Evolutionary conservation across 1,140 invertebrate species (phyloP).

Genomic region (Zelostemma sp.): DNA sequence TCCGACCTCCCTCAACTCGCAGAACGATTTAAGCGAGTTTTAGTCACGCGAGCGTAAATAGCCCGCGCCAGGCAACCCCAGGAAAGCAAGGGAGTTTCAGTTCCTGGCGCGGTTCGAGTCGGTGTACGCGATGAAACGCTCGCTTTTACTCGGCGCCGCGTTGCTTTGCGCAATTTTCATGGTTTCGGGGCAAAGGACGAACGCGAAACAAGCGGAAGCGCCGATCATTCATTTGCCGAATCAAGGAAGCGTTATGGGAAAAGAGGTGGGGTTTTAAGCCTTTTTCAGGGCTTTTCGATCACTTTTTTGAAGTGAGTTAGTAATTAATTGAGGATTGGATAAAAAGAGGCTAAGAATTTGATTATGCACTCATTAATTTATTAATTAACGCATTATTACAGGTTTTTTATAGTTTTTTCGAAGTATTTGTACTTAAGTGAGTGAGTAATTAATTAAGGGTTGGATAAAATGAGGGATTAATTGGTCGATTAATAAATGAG

Average conservation of each 20-base stretch:
- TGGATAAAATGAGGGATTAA: too few relatives aligned
- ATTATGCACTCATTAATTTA: too few relatives aligned
- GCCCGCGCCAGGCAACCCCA: constrained; percentile 39
- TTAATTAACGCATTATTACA: too few relatives aligned
- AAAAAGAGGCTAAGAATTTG: too few relatives aligned
- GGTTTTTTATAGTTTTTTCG: too few relatives aligned
- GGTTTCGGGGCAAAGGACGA: constrained; percentile 50
- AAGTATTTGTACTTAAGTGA: not conserved
- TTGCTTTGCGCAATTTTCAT: constrained; percentile 43
- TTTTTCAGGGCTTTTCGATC: too few relatives aligned
- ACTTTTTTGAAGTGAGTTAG: not conserved
- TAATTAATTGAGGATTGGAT: too few relatives aligned
- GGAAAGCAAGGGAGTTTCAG: constrained; percentile 37
- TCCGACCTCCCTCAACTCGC: constrained; percentile 41
- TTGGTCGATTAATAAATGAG: too few relatives aligned
- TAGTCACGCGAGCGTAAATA: constrained; percentile 55
- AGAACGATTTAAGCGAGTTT: constrained; percentile 49
- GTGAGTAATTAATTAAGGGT: too few relatives aligned
- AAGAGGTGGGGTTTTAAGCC: constrained; percentile 66
- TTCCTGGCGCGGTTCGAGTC: too few relatives aligned
- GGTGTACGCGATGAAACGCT: constrained; percentile 59
- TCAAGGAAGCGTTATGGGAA: constrained; percentile 61
- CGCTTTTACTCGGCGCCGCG: constrained; percentile 46
- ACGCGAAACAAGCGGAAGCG: constrained; percentile 54
- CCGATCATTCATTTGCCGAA: constrained; percentile 56